Evolutionary conservation across 2,888 invertebrate genomes (phyloP).

Genomic region (Aphrophora alni): DNA sequence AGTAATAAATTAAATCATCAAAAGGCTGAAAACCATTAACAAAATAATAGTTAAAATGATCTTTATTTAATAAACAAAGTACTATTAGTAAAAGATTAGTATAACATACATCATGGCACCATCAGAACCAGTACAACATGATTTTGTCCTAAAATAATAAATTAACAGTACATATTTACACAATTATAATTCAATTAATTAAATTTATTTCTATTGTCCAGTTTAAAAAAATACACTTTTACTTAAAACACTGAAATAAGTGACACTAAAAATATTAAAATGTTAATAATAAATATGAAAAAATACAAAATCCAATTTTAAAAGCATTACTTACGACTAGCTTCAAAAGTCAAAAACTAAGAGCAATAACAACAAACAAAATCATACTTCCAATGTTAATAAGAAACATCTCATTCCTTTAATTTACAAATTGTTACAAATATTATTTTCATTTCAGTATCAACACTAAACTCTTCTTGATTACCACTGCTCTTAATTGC

Average conservation of each 20-base stretch:
- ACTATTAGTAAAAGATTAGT: conserved; percentile 1
- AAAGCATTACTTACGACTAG: conserved; percentile 2
- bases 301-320: conserved; percentile 5
- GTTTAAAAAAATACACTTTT: background rate
- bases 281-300: background rate
- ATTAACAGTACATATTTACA: background rate
- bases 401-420: background rate
- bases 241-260: background rate
- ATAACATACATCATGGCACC: conserved; percentile 4
- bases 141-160: background rate
- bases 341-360: background rate
- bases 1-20: background rate
- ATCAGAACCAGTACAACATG: background rate
- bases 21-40: background rate
- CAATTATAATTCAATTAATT: background rate
- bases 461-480: background rate
- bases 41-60: background rate
- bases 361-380: background rate
- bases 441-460: background rate
- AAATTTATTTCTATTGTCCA: background rate
- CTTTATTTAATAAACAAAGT: background rate
- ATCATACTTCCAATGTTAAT: background rate
- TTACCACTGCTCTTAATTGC: background rate
- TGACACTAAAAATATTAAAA: background rate
- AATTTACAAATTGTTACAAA: background rate